phyloP scores from a whole-genome alignment of 2,797 vertebrate genomes.

The Cetoscarus ocellatus region DNA sequence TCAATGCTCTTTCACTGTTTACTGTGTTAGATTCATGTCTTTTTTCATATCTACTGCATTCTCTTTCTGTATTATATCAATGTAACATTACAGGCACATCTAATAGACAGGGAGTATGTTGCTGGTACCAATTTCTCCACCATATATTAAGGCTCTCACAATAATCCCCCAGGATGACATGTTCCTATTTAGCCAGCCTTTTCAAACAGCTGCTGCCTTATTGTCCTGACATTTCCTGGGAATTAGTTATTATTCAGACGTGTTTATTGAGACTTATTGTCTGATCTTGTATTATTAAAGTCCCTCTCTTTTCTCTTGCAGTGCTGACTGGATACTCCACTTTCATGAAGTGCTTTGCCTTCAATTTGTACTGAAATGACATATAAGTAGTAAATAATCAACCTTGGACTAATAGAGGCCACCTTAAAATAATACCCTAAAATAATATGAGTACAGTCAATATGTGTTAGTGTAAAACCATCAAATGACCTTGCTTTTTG shows the following conservation, averaged over 20 bases:
- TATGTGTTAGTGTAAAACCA: not conserved
- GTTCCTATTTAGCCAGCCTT: slow-evolving; percentile 69
- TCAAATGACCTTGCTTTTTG: not conserved
- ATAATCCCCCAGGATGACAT: slow-evolving; percentile 61
- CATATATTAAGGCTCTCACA: slow-evolving; percentile 54
- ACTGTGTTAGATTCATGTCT: slow-evolving; percentile 8
- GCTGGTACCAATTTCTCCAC: slow-evolving; percentile 37
- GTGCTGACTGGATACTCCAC: slow-evolving; percentile 32
- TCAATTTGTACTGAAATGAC: slow-evolving; percentile 30
- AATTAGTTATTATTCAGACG: slow-evolving; percentile 77
- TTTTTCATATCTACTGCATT: slow-evolving; percentile 3
- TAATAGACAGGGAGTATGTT: slow-evolving; percentile 26
- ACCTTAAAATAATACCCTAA: not conserved
- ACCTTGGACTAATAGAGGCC: not conserved
- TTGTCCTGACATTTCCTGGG: slow-evolving; percentile 80
- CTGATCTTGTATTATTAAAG: slow-evolving; percentile 75
- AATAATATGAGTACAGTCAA: not conserved
- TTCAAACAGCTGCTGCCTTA: slow-evolving; percentile 76
- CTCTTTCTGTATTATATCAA: not conserved
- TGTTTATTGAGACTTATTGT: slow-evolving; percentile 75
- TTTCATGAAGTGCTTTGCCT: slow-evolving; percentile 42
- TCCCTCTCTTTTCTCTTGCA: slow-evolving; percentile 23
- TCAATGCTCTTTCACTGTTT: slow-evolving; percentile 28
- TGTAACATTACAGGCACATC: not conserved
- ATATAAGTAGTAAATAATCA: slow-evolving; percentile 30